Percentiles rank a stretch among this genome's conserved stretches.
These are phyloP conservation scores for Campoletis raptor DNA, from an alignment of 2,888 invertebrate genomes.

Conservation along the genomic window DNA sequence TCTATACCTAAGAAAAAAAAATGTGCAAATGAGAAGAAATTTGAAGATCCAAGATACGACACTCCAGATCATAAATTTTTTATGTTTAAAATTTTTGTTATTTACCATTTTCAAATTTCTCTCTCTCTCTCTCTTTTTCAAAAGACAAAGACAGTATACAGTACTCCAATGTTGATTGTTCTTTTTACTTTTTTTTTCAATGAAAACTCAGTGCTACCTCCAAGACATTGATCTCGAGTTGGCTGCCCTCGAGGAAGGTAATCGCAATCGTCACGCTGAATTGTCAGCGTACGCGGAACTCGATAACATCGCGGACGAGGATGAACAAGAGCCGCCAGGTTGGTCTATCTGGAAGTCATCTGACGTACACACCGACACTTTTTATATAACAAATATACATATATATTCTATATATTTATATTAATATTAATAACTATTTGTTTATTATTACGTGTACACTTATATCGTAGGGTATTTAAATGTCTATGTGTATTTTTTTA, in stretches of 20 bases:
- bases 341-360: conserved; percentile 71
- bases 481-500: conserved; percentile 21
- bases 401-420: conserved; percentile 7
- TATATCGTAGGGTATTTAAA: conserved; percentile 28
- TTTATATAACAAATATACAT: background rate
- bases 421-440: background rate
- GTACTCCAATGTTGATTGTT: background rate
- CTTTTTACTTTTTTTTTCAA: conserved; percentile 15
- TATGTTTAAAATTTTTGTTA: background rate
- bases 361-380: conserved; percentile 39
- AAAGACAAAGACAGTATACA: background rate
- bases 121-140: background rate
- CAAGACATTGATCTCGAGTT: conserved; percentile 84
- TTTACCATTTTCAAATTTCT: background rate
- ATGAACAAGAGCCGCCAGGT: conserved; percentile 84
- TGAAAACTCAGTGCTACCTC: conserved; percentile 80
- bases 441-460: conserved; percentile 13
- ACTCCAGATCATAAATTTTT: background rate
- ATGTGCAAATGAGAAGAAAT: background rate
- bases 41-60: background rate
- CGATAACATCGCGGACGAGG: conserved; percentile 84
- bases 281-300: conserved; percentile 83
- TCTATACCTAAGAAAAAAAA: background rate
- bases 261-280: conserved; percentile 82
- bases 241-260: conserved; percentile 83